phyloP scores from a whole-genome alignment of 2,888 invertebrate genomes.

The Taphrorychus bicolor region DNA sequence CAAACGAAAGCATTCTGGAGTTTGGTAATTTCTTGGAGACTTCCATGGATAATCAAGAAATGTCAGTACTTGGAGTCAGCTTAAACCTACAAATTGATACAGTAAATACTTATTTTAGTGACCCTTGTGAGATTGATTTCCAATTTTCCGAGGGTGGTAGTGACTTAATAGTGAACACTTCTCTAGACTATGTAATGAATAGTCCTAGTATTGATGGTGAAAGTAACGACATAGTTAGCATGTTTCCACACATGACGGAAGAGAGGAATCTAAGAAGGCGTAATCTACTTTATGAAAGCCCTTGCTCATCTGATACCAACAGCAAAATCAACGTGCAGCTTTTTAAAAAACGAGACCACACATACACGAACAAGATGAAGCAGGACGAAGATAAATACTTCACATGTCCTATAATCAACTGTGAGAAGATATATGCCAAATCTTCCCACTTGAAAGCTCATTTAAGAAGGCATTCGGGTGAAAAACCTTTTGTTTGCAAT shows the following conservation, averaged over 20 bases:
- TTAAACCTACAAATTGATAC: slow-evolving; percentile 48
- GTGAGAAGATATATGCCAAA: slow-evolving; percentile 86
- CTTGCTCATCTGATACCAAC: slow-evolving; percentile 38
- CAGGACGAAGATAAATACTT: slow-evolving; percentile 64
- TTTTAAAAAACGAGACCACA: slow-evolving; percentile 46
- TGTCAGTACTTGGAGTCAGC: slow-evolving; percentile 53
- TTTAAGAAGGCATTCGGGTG: slow-evolving; percentile 79
- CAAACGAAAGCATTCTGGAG: slow-evolving; percentile 13
- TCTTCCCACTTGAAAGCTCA: slow-evolving; percentile 91
- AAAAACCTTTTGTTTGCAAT: slow-evolving; percentile 67
- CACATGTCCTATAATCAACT: slow-evolving; percentile 74
- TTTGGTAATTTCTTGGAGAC: slow-evolving; percentile 33
- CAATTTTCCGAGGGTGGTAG: slow-evolving; percentile 44
- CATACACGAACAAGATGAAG: slow-evolving; percentile 51
- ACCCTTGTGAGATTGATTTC: slow-evolving; percentile 47
- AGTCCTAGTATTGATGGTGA: slow-evolving; percentile 38
- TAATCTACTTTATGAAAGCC: slow-evolving; percentile 57
- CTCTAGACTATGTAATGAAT: slow-evolving; percentile 46
- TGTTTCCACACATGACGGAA: slow-evolving; percentile 57
- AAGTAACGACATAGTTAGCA: slow-evolving; percentile 48
- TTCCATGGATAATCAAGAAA: slow-evolving; percentile 41
- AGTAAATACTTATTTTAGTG: slow-evolving; percentile 43
- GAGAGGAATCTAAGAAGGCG: slow-evolving; percentile 56
- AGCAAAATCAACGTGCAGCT: slow-evolving; percentile 39
- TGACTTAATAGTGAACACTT: slow-evolving; percentile 47